These are phyloP conservation scores for Lynx canadensis DNA, from an alignment of 2,113 vertebrate genomes.

Conservation along the genomic window DNA sequence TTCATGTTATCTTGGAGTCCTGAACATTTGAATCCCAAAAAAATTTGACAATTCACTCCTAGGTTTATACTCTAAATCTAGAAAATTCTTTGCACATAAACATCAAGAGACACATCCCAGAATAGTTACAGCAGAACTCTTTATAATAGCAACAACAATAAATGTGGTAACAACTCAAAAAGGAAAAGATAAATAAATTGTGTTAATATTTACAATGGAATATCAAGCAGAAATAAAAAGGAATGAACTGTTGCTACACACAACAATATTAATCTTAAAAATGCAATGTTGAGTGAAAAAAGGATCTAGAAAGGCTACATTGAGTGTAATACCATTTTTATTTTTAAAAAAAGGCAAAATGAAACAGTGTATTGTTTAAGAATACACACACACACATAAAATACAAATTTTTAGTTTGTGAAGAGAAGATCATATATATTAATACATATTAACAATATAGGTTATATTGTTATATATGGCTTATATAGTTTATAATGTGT, in stretches of 20 bases:
- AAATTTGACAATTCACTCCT: not conserved
- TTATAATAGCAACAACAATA: not conserved
- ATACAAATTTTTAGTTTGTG: not conserved
- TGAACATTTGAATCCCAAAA: not conserved
- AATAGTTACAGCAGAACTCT: not conserved
- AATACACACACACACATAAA: not conserved
- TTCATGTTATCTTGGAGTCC: not conserved
- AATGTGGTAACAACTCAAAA: slow-evolving; percentile 14
- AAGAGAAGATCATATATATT: not conserved
- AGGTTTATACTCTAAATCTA: not conserved
- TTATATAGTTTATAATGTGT: not conserved
- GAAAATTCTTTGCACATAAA: slow-evolving; percentile 8
- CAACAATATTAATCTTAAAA: not conserved
- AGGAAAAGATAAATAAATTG: not conserved
- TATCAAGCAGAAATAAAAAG: not conserved
- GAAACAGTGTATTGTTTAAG: not conserved
- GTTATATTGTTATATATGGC: not conserved
- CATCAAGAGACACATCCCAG: not conserved
- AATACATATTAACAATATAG: not conserved
- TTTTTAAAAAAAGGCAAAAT: not conserved
- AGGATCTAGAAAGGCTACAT: not conserved
- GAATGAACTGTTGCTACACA: not conserved
- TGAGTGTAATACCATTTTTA: not conserved
- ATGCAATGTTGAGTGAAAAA: not conserved
- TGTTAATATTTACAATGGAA: not conserved